A percentile compares a stretch with the other conserved stretches of the same genome.
These are phyloP conservation scores for Melangyna quadrimaculata DNA, from an alignment of 2,888 invertebrate genomes.

Conservation along the genomic window DNA sequence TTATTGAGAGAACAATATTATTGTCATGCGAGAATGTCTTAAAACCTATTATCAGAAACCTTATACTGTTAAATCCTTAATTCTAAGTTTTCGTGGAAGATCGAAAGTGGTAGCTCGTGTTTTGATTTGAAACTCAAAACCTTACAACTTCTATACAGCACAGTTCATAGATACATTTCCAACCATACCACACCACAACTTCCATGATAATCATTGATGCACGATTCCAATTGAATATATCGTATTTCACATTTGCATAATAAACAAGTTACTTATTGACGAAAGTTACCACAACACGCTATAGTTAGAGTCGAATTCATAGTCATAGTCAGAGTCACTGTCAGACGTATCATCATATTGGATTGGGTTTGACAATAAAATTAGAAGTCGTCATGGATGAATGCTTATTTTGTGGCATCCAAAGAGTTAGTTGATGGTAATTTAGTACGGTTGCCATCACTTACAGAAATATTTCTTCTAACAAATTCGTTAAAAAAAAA, in stretches of 20 bases:
- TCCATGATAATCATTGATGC: conserved; percentile 3
- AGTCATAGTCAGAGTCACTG: neutral
- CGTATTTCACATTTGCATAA: conserved; percentile 38
- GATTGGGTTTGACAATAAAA: conserved; percentile 7
- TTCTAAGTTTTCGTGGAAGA: neutral
- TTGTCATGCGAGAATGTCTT: neutral
- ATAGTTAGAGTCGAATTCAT: neutral
- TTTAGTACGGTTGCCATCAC: neutral
- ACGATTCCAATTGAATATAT: conserved; percentile 23
- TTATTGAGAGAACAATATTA: neutral
- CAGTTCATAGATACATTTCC: neutral
- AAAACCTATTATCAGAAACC: neutral
- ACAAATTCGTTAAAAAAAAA: neutral
- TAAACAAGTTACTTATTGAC: conserved; percentile 25
- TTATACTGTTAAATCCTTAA: neutral
- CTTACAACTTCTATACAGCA: neutral
- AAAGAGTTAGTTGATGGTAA: conserved; percentile 26
- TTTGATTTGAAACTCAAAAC: neutral
- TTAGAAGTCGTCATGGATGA: conserved; percentile 32
- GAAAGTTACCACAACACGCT: conserved; percentile 7
- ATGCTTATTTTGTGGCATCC: conserved; percentile 25
- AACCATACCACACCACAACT: neutral
- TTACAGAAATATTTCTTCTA: neutral
- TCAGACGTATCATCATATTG: conserved; percentile 1
- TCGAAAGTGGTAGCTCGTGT: neutral